Percentiles rank a stretch among this genome's conserved stretches.
phyloP scores from a whole-genome alignment of 2,888 invertebrate species.

The Thereva unica region DNA sequence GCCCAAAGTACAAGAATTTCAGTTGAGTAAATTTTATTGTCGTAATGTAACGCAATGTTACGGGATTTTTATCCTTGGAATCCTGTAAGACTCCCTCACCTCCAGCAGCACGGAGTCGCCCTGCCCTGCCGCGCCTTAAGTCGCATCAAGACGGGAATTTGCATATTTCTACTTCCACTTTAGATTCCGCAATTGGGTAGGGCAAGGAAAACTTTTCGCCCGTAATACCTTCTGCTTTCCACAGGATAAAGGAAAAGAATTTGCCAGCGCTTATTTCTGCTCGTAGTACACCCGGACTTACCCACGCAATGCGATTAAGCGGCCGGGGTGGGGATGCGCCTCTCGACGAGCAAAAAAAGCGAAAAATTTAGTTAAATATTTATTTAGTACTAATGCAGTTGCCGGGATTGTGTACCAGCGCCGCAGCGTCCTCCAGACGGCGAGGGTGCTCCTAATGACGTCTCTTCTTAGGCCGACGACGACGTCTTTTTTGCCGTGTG shows the following conservation, averaged over 20 bases:
- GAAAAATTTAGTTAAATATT: slow-evolving; percentile 42
- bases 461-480: slow-evolving; percentile 3
- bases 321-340: background rate
- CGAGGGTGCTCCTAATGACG: slow-evolving; percentile 23
- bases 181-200: slow-evolving; percentile 8
- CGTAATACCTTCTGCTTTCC: slow-evolving; percentile 32
- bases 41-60: slow-evolving; percentile 14
- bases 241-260: slow-evolving; percentile 11
- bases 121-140: slow-evolving; percentile 36
- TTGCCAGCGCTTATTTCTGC: background rate
- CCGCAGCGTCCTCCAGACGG: background rate
- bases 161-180: slow-evolving; percentile 39
- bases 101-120: background rate
- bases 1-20: slow-evolving; percentile 5
- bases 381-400: slow-evolving; percentile 43
- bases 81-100: slow-evolving; percentile 16
- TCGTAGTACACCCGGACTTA: slow-evolving; percentile 29
- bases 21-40: slow-evolving; percentile 12
- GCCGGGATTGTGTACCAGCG: slow-evolving; percentile 28
- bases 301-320: slow-evolving; percentile 32
- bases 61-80: slow-evolving; percentile 23
- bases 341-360: slow-evolving; percentile 27
- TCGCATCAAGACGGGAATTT: slow-evolving; percentile 41
- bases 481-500: background rate
- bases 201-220: slow-evolving; percentile 25